Conservation (phyloP, 2,888 invertebrate species). For the Apamea sordens region DNA sequence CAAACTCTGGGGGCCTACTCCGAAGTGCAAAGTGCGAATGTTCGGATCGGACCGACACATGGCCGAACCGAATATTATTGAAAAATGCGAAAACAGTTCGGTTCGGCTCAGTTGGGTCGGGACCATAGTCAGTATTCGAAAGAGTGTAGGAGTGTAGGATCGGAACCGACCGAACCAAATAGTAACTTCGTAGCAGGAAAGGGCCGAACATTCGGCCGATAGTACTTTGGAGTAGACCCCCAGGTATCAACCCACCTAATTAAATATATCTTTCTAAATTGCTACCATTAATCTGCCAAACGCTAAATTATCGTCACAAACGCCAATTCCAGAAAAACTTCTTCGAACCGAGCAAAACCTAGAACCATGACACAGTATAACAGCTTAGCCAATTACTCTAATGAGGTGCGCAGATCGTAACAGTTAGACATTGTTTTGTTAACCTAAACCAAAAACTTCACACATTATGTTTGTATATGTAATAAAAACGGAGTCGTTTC, state of each 20-base stretch:
- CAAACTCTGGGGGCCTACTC: too few species aligned
- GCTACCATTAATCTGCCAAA: neutral
- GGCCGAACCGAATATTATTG: too few species aligned
- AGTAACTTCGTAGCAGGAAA: too few species aligned
- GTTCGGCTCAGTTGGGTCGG: too few species aligned
- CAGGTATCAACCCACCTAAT: neutral
- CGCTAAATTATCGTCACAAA: neutral
- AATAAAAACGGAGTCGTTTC: conserved; percentile 33
- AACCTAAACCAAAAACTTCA: conserved; percentile 48
- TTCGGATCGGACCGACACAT: too few species aligned
- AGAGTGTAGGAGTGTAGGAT: too few species aligned
- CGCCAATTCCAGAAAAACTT: neutral
- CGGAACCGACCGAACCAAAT: too few species aligned
- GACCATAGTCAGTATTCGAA: too few species aligned
- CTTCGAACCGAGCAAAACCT: neutral
- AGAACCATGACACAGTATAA: conserved; percentile 33
- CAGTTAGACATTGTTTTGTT: conserved; percentile 57
- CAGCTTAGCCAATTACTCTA: conserved; percentile 48
- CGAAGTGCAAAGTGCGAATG: too few species aligned
- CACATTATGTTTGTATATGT: conserved; percentile 50
- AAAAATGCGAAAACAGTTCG: too few species aligned
- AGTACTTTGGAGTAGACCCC: too few species aligned
- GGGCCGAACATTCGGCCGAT: too few species aligned
- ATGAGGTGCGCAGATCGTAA: conserved; percentile 47
- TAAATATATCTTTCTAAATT: neutral